phyloP scores from a whole-genome alignment of 2,797 vertebrate genomes.

The Parotocinclus haroldoi region DNA sequence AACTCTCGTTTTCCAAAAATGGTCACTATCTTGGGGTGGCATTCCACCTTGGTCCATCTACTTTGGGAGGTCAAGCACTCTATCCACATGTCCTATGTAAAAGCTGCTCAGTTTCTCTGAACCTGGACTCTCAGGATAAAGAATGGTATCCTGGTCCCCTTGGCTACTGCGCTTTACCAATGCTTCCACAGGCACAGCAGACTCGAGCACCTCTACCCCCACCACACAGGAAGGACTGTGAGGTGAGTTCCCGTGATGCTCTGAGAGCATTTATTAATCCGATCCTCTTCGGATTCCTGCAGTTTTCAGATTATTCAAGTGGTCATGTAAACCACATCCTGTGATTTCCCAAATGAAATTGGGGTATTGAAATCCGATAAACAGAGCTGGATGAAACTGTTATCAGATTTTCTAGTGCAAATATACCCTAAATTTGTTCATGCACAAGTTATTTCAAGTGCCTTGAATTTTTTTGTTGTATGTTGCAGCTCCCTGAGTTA shows the following conservation, averaged over 20 bases:
- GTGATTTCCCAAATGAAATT: too few relatives aligned
- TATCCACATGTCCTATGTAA: conserved; percentile 84
- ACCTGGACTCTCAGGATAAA: conserved; percentile 71
- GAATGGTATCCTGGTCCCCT: conserved; percentile 72
- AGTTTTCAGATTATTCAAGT: too few relatives aligned
- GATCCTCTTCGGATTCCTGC: too few relatives aligned
- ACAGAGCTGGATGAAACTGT: too few relatives aligned
- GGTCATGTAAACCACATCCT: too few relatives aligned
- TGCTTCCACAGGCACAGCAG: conserved; percentile 63
- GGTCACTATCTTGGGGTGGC: conserved; percentile 74
- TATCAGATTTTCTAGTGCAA: too few relatives aligned
- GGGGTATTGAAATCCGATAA: too few relatives aligned
- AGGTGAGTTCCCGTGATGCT: conserved; percentile 62
- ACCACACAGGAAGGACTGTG: conserved; percentile 69
- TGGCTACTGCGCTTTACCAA: conserved; percentile 69
- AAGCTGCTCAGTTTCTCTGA: conserved; percentile 75
- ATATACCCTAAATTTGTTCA: too few relatives aligned
- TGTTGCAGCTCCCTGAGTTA: too few relatives aligned
- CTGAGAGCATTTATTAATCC: too few relatives aligned
- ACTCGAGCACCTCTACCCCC: conserved; percentile 60
- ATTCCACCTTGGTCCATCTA: conserved; percentile 66
- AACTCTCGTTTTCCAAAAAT: conserved; percentile 84
- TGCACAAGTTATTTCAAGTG: too few relatives aligned
- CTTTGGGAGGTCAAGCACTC: conserved; percentile 64
- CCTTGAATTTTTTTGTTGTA: too few relatives aligned